Evolutionary conservation across 1,140 invertebrate genomes (phyloP), one percentile per base, ranked within the genome.

Genomic region (Drosophila trapezifrons): DNA sequence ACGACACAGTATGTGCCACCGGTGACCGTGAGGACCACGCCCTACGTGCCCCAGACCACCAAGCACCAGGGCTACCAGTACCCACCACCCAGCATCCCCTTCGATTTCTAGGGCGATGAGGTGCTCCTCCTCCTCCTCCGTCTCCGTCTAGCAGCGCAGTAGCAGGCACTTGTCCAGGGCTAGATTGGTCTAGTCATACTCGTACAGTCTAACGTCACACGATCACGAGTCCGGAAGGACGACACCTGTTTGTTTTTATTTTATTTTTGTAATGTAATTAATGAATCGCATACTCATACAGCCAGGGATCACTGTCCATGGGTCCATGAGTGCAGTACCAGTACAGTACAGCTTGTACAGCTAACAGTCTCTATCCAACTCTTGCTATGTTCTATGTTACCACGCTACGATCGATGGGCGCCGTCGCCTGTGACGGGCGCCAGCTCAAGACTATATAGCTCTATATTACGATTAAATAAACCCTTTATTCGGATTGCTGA

Each of bases 41-140:
- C 52, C 38, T 76, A 91, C 76, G 66, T 90, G 75, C 78, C 87
- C 76, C 84, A 62, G 59, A 70, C 82, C 47, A 90, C 80, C 57
- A 87, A 83, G 66, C 69, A 73, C 51, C 38, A 76, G 72, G 93
- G 93, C 25, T 94, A 94, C 76, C 81, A 91, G 20, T 94, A 93
- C 65, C 93, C 93, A 13, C 81, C 59, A 54, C 93, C 93, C 32
- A 91, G 70, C 83, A 90, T 91, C 78, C 92, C 84, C 59, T 93
- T 92, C 76, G 90, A 86, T 27, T 92, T 90, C 63, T 92, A 92
- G 83, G 57, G 65, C 64, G 72, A 76, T 64, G 51, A 54, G 51
- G 51, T 54, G 51, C 51, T 54, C 32, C 51, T 18, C n/a, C 6
- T 17, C 27, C 79, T 77, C 74, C 80, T 56, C 49, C 49, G 69